Percentiles rank a stretch among this genome's conserved stretches.
Conservation (phyloP, 2,113 vertebrate species). For the Hypomesus transpacificus region DNA sequence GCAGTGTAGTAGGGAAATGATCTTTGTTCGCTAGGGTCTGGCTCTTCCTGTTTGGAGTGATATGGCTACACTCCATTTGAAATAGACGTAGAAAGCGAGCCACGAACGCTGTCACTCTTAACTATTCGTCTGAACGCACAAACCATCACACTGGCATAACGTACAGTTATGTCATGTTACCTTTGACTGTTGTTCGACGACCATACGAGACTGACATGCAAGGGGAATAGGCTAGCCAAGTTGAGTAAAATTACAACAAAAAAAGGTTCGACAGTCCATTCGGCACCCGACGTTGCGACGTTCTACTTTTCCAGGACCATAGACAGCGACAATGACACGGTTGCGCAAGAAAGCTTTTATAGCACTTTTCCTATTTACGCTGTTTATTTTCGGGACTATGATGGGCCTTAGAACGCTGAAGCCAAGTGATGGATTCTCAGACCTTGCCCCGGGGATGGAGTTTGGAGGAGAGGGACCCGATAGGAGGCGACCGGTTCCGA, state of each 20-base stretch:
- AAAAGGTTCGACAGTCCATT: too few relatives aligned
- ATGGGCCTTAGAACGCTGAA: constrained; percentile 86
- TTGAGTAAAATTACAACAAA: too few relatives aligned
- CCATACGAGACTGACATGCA: background rate
- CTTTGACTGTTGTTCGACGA: constrained; percentile 9
- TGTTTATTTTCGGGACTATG: constrained; percentile 87
- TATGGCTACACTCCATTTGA: background rate
- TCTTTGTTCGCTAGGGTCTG: background rate
- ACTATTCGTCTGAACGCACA: constrained; percentile 2
- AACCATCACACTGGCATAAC: constrained; percentile 1
- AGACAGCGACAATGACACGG: constrained; percentile 77
- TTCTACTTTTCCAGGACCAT: constrained; percentile 40
- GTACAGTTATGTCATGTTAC: background rate
- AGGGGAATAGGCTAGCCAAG: background rate
- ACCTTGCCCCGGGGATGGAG: constrained; percentile 76
- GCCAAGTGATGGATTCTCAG: constrained; percentile 80
- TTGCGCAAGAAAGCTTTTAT: constrained; percentile 80
- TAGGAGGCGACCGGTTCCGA: constrained; percentile 50
- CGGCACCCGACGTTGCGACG: background rate
- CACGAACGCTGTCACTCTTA: background rate
- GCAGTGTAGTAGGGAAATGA: background rate
- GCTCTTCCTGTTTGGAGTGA: background rate
- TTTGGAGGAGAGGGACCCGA: constrained; percentile 60
- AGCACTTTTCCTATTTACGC: constrained; percentile 82
- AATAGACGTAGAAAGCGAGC: background rate